A percentile compares a stretch with the other conserved stretches of the same genome.
Conservation (phyloP, 2,888 invertebrate species). For the Chalcis sispes region DNA sequence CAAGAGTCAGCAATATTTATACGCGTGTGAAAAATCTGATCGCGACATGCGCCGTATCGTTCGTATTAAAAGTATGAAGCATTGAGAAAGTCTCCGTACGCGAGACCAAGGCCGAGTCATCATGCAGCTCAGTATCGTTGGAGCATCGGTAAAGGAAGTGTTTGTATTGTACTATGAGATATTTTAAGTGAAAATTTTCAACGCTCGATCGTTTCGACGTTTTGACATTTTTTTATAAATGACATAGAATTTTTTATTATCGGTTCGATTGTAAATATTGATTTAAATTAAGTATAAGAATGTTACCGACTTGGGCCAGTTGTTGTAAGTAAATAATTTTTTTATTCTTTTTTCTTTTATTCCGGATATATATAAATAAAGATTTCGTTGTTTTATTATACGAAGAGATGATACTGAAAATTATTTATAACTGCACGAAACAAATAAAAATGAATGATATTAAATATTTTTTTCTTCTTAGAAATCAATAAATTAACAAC, state of each 20-base stretch:
- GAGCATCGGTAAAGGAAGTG: slow-evolving; percentile 51
- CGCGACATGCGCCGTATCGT: slow-evolving; percentile 18
- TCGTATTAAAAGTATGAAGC: slow-evolving; percentile 29
- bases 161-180: slow-evolving; percentile 30
- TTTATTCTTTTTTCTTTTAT: neutral
- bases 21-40: slow-evolving; percentile 9
- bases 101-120: slow-evolving; percentile 41
- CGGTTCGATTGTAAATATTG: slow-evolving; percentile 4
- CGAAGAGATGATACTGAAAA: neutral
- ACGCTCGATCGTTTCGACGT: no score
- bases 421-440: neutral
- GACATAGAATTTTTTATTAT: slow-evolving; percentile 5
- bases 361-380: neutral
- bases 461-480: neutral
- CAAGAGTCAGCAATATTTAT: slow-evolving; percentile 9
- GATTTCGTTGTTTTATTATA: neutral
- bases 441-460: neutral
- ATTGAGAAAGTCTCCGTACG: slow-evolving; percentile 45
- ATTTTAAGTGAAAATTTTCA: slow-evolving; percentile 32
- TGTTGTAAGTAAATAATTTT: slow-evolving; percentile 51
- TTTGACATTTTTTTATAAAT: slow-evolving; percentile 26
- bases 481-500: neutral
- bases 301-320: slow-evolving; percentile 46
- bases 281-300: slow-evolving; percentile 10
- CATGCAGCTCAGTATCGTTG: slow-evolving; percentile 51